These are phyloP conservation scores for Neodiprion lecontei DNA, from an alignment of 1,140 invertebrate genomes.

Conservation along the genomic window DNA sequence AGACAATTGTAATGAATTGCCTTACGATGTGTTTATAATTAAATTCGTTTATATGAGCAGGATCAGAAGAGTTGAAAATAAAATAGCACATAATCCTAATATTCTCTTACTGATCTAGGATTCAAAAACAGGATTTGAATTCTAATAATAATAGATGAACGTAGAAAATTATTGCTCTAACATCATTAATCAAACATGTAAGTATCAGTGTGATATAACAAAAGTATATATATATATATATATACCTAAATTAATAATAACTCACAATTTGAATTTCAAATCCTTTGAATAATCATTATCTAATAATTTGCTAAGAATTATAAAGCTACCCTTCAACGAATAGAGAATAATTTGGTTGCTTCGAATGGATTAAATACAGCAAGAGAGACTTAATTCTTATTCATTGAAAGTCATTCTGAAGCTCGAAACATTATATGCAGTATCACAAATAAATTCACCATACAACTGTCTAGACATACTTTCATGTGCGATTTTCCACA, in stretches of 20 bases:
- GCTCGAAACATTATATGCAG: neutral
- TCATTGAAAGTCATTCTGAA: conserved; percentile 6
- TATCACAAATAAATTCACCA: conserved; percentile 8
- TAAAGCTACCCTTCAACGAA: conserved; percentile 5
- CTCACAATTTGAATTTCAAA: conserved; percentile 3
- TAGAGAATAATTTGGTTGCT: neutral
- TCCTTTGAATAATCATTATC: neutral
- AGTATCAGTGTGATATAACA: conserved; percentile 7
- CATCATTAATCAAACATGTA: neutral
- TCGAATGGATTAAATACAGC: neutral
- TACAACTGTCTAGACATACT: neutral
- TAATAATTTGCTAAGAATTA: neutral
- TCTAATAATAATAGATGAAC: neutral
- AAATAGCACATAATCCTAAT: neutral
- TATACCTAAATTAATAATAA: neutral
- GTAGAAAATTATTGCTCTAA: conserved; percentile 5
- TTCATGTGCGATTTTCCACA: neutral
- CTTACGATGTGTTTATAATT: neutral
- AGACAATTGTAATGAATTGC: neutral
- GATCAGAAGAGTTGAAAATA: neutral
- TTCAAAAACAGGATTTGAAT: neutral
- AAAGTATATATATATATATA: neutral
- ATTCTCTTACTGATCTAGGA: conserved; percentile 1
- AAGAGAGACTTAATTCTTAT: conserved; percentile 2
- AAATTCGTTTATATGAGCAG: neutral